Evolutionary conservation across 64 coral and sea anemone genomes (phyloP).

Genomic region (Montipora sp.): DNA sequence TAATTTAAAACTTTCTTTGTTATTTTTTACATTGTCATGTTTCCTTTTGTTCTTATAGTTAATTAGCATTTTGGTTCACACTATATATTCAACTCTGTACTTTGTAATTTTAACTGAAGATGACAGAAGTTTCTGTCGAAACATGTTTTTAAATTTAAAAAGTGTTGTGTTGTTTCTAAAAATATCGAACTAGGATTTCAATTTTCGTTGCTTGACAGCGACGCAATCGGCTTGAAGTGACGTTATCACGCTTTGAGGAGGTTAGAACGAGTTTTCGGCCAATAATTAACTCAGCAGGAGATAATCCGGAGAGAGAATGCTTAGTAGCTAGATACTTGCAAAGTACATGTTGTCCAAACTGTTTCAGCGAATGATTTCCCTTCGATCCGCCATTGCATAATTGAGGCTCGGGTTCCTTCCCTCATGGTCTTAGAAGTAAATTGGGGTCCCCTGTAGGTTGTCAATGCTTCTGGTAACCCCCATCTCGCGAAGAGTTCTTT

Average conservation of each 20-base stretch:
- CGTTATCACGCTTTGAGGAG: not conserved
- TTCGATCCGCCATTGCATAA: not conserved
- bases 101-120: too few species aligned
- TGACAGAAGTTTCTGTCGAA: too few species aligned
- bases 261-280: too few species aligned
- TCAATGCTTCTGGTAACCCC: not conserved
- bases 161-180: too few species aligned
- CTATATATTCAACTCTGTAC: too few species aligned
- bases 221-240: not conserved
- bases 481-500: not conserved
- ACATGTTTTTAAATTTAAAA: too few species aligned
- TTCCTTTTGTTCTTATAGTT: too few species aligned
- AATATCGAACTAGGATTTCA: not conserved
- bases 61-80: too few species aligned
- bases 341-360: not conserved
- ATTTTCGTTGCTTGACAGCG: not conserved
- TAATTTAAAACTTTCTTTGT: too few species aligned
- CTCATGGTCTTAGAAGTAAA: not conserved
- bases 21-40: too few species aligned
- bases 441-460: not conserved
- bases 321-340: not conserved
- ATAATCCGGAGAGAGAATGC: not conserved
- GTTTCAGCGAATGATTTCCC: not conserved
- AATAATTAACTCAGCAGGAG: not conserved
- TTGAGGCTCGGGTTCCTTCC: not conserved